A percentile compares a stretch with the other conserved stretches of the same genome.
These are phyloP conservation scores for Polydrusus tereticollis DNA, from an alignment of 2,888 invertebrate genomes.

Conservation along the genomic window DNA sequence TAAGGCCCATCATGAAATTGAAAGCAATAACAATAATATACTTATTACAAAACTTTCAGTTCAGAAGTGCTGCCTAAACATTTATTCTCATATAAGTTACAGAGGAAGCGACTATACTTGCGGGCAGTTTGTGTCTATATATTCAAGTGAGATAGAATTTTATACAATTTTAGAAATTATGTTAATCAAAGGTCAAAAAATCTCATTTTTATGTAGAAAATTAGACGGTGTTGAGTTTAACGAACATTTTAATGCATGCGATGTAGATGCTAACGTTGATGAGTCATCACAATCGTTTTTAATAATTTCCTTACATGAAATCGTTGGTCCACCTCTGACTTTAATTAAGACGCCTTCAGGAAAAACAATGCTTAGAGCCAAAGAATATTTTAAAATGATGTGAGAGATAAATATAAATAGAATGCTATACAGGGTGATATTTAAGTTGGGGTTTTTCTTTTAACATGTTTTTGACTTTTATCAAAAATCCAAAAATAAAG, in stretches of 20 bases:
- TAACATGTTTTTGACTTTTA: too few relatives aligned
- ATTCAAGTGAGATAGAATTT: neutral
- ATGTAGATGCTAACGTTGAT: neutral
- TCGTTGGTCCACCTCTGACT: constrained; percentile 40
- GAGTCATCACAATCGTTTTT: constrained; percentile 26
- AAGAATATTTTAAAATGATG: constrained; percentile 2
- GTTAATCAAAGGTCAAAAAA: neutral
- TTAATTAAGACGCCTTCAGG: constrained; percentile 46
- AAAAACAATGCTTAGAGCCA: constrained; percentile 29
- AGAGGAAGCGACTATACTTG: neutral
- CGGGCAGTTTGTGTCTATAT: neutral
- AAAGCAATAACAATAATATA: neutral
- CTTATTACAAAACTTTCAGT: neutral
- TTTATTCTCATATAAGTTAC: neutral
- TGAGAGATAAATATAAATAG: too few relatives aligned
- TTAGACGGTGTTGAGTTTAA: neutral
- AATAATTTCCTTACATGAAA: constrained; percentile 16
- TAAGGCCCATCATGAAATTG: neutral
- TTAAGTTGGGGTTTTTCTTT: too few relatives aligned
- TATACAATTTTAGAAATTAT: neutral
- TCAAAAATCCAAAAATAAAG: too few relatives aligned
- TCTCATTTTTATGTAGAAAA: neutral
- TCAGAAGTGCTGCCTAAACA: neutral
- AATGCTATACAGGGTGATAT: too few relatives aligned
- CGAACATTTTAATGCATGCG: neutral